Evolutionary conservation across 2,113 vertebrate species (phyloP).

Genomic region (Lampris incognitus): DNA sequence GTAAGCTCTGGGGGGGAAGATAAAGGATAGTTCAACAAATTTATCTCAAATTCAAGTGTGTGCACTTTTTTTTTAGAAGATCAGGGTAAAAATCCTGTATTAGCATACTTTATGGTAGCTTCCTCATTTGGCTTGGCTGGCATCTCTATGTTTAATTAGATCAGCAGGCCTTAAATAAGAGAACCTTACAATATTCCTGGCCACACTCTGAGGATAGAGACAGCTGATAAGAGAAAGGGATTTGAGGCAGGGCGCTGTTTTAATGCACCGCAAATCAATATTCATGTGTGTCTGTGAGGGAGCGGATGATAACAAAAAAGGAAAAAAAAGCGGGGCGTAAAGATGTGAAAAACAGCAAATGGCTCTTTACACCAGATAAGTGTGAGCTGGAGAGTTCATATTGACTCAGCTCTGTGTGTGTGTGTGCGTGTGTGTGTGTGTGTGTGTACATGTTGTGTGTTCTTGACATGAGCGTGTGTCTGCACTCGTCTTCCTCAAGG

Average conservation of each 20-base stretch:
- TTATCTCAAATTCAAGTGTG: too few species aligned
- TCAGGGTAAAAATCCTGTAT: background rate
- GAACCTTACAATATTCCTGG: background rate
- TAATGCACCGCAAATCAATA: constrained; percentile 52
- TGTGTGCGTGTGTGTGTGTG: constrained; percentile 11
- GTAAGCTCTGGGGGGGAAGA: background rate
- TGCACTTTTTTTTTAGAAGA: too few species aligned
- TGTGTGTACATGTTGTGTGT: background rate
- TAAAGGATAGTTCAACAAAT: too few species aligned
- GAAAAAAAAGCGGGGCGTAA: constrained; percentile 18
- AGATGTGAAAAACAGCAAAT: constrained; percentile 46
- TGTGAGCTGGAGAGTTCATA: constrained; percentile 28
- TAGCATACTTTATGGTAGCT: background rate
- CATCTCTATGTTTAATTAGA: background rate
- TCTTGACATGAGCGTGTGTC: too few species aligned
- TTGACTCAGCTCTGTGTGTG: constrained; percentile 2
- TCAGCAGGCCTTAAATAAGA: background rate
- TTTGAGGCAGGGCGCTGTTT: constrained; percentile 1
- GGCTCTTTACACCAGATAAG: constrained; percentile 59
- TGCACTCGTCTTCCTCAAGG: constrained; percentile 23
- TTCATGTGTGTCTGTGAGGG: constrained; percentile 41
- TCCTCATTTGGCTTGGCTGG: background rate
- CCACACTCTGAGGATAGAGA: constrained; percentile 19
- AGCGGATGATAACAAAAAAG: constrained; percentile 19
- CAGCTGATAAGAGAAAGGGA: constrained; percentile 7